A percentile compares a stretch with the other conserved stretches of the same genome.
Conservation (phyloP, 2,797 vertebrate genomes). For the Carapus acus region DNA sequence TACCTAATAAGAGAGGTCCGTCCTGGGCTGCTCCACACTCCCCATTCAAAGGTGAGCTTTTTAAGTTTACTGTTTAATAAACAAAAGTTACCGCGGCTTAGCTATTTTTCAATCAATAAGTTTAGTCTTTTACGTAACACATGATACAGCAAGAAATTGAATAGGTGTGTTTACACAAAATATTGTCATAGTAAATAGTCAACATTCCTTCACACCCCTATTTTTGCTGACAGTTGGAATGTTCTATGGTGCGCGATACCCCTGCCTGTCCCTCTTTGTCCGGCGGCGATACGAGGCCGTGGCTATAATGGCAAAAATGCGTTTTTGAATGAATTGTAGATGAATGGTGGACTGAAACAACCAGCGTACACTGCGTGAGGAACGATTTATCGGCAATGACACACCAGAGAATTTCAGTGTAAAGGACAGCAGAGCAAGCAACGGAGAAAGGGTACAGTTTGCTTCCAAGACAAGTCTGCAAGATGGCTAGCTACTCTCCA, state of each 20-base stretch:
- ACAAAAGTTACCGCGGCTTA: too few relatives aligned
- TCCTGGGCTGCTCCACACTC: slow-evolving; percentile 45
- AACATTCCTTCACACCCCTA: slow-evolving; percentile 42
- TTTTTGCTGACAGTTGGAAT: slow-evolving; percentile 47
- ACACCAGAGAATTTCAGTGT: slow-evolving; percentile 67
- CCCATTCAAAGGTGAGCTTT: slow-evolving; percentile 22
- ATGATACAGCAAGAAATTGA: accelerated
- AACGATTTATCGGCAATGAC: slow-evolving; percentile 73
- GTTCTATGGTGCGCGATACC: slow-evolving; percentile 56
- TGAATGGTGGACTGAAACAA: slow-evolving; percentile 68
- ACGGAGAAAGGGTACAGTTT: slow-evolving; percentile 75
- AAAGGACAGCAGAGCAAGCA: slow-evolving; percentile 71
- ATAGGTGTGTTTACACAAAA: not conserved
- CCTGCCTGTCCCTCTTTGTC: slow-evolving; percentile 79
- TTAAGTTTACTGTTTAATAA: not conserved
- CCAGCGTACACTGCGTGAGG: slow-evolving; percentile 67
- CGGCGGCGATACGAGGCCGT: slow-evolving; percentile 75
- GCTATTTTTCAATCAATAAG: accelerated
- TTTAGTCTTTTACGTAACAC: accelerated
- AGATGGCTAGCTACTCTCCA: slow-evolving; percentile 67
- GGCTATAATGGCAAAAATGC: slow-evolving; percentile 76
- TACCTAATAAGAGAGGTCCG: slow-evolving; percentile 45
- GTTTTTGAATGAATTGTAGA: slow-evolving; percentile 78
- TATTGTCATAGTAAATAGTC: not conserved
- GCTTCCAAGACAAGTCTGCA: slow-evolving; percentile 69